Evolutionary conservation across 2,888 invertebrate genomes (phyloP).

Genomic region (Drosophila silvestris): DNA sequence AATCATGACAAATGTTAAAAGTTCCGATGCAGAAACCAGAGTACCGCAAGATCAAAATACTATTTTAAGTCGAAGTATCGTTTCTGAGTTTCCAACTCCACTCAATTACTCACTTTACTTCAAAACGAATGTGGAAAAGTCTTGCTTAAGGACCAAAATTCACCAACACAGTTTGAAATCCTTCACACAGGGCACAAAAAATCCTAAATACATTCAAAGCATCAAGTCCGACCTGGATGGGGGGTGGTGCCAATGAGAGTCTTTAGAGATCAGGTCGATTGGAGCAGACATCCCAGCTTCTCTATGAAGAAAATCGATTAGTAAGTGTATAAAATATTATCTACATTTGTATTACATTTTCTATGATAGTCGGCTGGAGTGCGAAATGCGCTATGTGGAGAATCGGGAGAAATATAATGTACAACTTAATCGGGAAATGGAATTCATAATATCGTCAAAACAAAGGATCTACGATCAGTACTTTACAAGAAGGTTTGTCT

Average conservation of each 20-base stretch:
- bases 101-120: too few species aligned
- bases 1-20: constrained; percentile 4
- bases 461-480: constrained; percentile 25
- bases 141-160: neutral
- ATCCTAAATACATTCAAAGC: neutral
- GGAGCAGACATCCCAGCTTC: constrained; percentile 58
- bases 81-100: neutral
- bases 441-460: constrained; percentile 13
- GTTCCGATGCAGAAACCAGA: too few species aligned
- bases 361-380: constrained; percentile 43
- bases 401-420: constrained; percentile 31
- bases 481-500: constrained; percentile 39
- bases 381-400: constrained; percentile 23
- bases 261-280: constrained; percentile 32
- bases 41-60: neutral
- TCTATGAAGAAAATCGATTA: constrained; percentile 45
- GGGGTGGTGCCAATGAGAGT: fast-evolving
- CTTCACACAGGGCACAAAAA: neutral
- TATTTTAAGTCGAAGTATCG: neutral
- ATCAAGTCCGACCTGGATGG: neutral
- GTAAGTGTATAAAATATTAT: constrained; percentile 20
- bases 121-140: neutral
- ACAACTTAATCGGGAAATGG: constrained; percentile 44
- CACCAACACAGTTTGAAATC: neutral
- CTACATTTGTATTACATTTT: neutral